Evolutionary conservation across 1,140 invertebrate species (phyloP).

Genomic region (Platorchestia sp.): DNA sequence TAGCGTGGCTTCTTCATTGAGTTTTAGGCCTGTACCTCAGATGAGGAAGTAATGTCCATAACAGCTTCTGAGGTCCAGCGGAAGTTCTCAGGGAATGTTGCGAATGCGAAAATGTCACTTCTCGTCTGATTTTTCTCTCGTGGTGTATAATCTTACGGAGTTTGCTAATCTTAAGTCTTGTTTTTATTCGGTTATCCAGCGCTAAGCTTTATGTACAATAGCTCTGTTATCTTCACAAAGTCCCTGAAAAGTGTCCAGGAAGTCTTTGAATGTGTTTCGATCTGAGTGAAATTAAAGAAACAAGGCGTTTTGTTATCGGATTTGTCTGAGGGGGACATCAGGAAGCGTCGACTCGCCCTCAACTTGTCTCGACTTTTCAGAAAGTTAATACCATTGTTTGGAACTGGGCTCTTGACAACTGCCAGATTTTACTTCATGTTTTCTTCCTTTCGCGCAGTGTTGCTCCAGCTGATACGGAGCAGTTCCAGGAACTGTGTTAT

Average conservation of each 20-base stretch:
- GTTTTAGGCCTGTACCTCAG: no score
- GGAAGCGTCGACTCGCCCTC: neutral
- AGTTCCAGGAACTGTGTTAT: neutral
- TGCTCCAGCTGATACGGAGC: constrained; percentile 4
- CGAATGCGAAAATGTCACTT: no score
- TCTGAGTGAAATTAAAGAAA: neutral
- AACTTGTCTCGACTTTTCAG: neutral
- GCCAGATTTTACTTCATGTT: neutral
- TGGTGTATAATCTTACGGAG: no score
- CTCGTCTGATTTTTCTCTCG: no score
- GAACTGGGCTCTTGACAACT: constrained; percentile 10
- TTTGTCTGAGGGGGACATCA: constrained; percentile 17
- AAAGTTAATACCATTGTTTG: constrained; percentile 35
- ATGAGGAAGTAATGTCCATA: no score
- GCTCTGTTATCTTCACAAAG: neutral
- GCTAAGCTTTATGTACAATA: neutral
- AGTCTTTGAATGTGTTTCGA: neutral
- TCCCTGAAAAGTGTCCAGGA: neutral
- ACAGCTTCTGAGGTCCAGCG: no score
- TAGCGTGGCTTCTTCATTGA: no score
- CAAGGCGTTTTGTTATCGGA: constrained; percentile 13
- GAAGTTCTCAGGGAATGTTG: no score
- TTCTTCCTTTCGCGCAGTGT: neutral
- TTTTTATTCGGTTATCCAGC: neutral
- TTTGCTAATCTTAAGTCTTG: neutral